These are phyloP conservation scores for Cantharis rufa DNA, from an alignment of 2,888 invertebrate species.

Conservation along the genomic window DNA sequence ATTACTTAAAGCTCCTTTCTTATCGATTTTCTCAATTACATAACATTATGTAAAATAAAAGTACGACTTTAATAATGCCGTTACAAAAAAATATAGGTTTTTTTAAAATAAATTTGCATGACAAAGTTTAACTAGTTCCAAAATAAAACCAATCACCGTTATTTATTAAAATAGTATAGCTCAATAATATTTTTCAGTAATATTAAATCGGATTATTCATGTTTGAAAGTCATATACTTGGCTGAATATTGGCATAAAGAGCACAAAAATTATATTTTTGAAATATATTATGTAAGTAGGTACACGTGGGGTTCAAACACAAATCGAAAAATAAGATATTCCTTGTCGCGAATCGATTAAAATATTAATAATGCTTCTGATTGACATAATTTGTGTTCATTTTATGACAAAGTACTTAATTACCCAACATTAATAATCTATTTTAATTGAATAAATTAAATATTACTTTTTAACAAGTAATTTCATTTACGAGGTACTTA, in stretches of 20 bases:
- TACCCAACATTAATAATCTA: neutral
- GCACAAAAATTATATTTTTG: neutral
- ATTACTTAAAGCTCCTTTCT: neutral
- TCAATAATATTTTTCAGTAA: conserved; percentile 1
- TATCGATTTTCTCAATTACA: neutral
- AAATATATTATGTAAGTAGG: neutral
- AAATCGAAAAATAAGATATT: neutral
- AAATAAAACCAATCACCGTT: conserved; percentile 1
- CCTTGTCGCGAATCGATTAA: neutral
- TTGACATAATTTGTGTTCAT: neutral
- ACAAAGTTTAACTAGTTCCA: conserved; percentile 3
- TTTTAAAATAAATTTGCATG: neutral
- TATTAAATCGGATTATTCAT: conserved; percentile 4
- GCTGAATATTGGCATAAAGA: neutral
- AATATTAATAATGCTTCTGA: neutral
- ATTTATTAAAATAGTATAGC: neutral
- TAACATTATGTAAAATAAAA: neutral
- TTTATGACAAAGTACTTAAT: neutral
- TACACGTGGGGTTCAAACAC: neutral
- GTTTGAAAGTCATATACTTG: neutral
- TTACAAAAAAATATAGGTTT: neutral
- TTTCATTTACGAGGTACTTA: neutral
- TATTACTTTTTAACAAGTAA: neutral
- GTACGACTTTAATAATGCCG: neutral
- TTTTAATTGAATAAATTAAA: neutral